A percentile compares a stretch with the other conserved stretches of the same genome.
These are phyloP conservation scores for Machimus atricapillus DNA, from an alignment of 2,888 invertebrate species.

Conservation along the genomic window DNA sequence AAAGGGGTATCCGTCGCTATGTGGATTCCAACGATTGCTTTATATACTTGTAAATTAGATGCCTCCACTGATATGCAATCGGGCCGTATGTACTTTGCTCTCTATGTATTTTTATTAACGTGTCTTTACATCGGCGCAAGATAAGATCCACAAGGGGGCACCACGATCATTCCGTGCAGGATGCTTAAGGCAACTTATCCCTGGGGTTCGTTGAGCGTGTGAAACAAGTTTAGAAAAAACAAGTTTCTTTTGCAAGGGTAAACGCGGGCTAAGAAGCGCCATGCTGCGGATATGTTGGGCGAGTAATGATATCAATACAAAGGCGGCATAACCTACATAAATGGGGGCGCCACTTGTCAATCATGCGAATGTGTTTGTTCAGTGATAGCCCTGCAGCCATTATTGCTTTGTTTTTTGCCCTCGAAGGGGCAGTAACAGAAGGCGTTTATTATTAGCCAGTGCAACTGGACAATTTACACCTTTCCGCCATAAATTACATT, in stretches of 20 bases:
- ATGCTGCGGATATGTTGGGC: background rate
- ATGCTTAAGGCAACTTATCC: background rate
- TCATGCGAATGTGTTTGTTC: slow-evolving; percentile 28
- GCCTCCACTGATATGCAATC: slow-evolving; percentile 8
- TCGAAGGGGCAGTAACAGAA: background rate
- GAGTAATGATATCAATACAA: background rate
- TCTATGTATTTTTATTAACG: slow-evolving; percentile 12
- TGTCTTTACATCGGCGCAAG: background rate
- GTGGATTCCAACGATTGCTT: slow-evolving; percentile 27
- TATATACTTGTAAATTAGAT: slow-evolving; percentile 38
- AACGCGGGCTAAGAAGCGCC: background rate
- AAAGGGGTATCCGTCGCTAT: slow-evolving; percentile 11
- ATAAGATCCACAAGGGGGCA: background rate
- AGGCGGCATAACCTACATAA: background rate
- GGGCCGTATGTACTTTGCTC: background rate
- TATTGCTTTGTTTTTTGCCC: slow-evolving; percentile 13
- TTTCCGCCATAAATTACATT: slow-evolving; percentile 15
- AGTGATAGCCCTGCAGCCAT: background rate
- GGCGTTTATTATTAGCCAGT: slow-evolving; percentile 18
- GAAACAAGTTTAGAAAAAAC: slow-evolving; percentile 16
- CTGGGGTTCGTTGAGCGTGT: background rate
- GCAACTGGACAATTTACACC: slow-evolving; percentile 5
- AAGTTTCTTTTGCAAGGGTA: background rate
- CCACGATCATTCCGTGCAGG: background rate
- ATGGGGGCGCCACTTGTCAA: slow-evolving; percentile 37